These are phyloP conservation scores for Tenthredo mesomela DNA, from an alignment of 2,888 invertebrate species.

Conservation along the genomic window DNA sequence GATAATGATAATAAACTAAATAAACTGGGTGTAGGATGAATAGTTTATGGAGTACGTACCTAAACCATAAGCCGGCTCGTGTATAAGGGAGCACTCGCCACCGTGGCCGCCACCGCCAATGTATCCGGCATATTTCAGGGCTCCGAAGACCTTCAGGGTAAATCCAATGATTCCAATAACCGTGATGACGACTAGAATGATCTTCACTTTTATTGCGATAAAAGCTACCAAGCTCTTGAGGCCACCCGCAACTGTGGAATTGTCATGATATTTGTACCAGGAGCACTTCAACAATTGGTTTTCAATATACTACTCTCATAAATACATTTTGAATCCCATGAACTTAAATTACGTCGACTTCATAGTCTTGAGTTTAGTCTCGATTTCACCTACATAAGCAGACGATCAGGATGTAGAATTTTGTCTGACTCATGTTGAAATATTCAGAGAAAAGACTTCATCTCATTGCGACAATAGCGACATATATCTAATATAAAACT, in stretches of 20 bases:
- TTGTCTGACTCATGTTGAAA: neutral
- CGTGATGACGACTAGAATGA: conserved; percentile 64
- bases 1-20: neutral
- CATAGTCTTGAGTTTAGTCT: neutral
- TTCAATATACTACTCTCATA: no score
- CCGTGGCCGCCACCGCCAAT: conserved; percentile 53
- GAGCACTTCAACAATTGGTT: conserved; percentile 5
- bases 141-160: conserved; percentile 63
- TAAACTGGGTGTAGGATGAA: neutral
- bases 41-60: conserved; percentile 55
- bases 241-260: conserved; percentile 66
- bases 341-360: neutral
- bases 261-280: neutral
- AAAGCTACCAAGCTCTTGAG: conserved; percentile 65
- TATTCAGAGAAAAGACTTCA: neutral
- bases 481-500: neutral
- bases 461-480: neutral
- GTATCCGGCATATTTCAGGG: conserved; percentile 51
- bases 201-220: conserved; percentile 67
- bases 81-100: conserved; percentile 51
- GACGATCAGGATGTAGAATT: neutral
- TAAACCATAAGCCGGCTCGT: conserved; percentile 59
- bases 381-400: neutral
- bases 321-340: no score
- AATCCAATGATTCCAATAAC: conserved; percentile 64